These are phyloP conservation scores for Protonibea diacanthus DNA, from an alignment of 2,797 vertebrate species.

Conservation along the genomic window DNA sequence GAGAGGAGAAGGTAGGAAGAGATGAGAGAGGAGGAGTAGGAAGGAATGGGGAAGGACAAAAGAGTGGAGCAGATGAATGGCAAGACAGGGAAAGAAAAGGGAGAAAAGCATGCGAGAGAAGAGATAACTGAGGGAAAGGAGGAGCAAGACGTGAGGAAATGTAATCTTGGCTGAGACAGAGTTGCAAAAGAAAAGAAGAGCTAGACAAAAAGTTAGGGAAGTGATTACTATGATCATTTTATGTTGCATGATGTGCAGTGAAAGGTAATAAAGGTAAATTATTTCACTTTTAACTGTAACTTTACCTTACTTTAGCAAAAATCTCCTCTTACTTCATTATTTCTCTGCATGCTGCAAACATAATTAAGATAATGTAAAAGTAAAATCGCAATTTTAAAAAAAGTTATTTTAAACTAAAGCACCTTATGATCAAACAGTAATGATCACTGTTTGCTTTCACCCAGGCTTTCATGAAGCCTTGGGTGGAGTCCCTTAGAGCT, in stretches of 20 bases:
- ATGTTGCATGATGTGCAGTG: not conserved
- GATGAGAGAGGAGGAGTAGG: conserved; percentile 17
- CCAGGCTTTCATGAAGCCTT: conserved; percentile 34
- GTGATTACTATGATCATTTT: not conserved
- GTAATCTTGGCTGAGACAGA: not conserved
- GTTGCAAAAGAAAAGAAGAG: not conserved
- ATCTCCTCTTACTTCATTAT: not conserved
- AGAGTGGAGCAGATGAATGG: not conserved
- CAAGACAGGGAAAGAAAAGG: conserved; percentile 9
- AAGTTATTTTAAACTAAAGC: not conserved
- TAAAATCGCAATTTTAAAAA: not conserved
- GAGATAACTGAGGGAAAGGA: conserved; percentile 1
- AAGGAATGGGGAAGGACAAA: not conserved
- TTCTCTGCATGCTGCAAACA: not conserved
- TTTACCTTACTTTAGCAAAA: too few relatives aligned
- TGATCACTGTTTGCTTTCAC: conserved; percentile 38
- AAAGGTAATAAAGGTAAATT: too few relatives aligned
- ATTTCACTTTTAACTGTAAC: too few relatives aligned
- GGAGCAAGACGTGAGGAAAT: not conserved
- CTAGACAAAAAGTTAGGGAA: not conserved
- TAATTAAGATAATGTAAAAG: not conserved
- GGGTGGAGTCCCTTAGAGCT: conserved; percentile 17
- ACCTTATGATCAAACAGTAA: not conserved
- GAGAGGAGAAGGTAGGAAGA: conserved; percentile 25
- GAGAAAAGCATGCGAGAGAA: not conserved